phyloP scores from a whole-genome alignment of 2,888 invertebrate genomes.

The Xestoiulus laeticollis region DNA sequence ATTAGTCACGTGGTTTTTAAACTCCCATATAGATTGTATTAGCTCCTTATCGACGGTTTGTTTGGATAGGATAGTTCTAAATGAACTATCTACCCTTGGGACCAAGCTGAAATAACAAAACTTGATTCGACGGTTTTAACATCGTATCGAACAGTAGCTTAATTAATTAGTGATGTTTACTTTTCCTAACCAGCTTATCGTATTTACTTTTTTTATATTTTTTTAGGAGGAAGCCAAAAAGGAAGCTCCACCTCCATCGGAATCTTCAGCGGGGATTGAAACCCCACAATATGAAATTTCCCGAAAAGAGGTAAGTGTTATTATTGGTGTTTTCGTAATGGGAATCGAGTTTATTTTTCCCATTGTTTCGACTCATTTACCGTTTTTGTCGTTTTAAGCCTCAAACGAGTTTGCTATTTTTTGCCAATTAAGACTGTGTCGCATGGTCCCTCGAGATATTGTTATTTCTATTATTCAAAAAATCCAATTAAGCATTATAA shows the following conservation, averaged over 20 bases:
- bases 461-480: too few species aligned
- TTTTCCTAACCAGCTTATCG: background rate
- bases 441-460: too few species aligned
- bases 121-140: background rate
- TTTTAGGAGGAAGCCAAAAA: slow-evolving; percentile 63
- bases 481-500: too few species aligned
- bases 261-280: slow-evolving; percentile 62
- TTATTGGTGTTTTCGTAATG: too few species aligned
- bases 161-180: background rate
- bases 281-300: slow-evolving; percentile 61
- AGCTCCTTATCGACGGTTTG: slow-evolving; percentile 15
- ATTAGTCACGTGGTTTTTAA: too few species aligned
- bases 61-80: background rate
- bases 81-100: background rate
- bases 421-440: too few species aligned
- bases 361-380: too few species aligned
- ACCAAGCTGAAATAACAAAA: background rate
- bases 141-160: background rate
- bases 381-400: background rate
- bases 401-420: too few species aligned
- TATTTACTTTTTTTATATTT: background rate
- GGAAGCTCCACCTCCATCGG: slow-evolving; percentile 62
- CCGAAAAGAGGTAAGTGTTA: slow-evolving; percentile 64
- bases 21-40: background rate
- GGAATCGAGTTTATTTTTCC: too few species aligned